Evolutionary conservation across 2,797 vertebrate genomes (phyloP).

Genomic region (Pagetopsis macropterus): DNA sequence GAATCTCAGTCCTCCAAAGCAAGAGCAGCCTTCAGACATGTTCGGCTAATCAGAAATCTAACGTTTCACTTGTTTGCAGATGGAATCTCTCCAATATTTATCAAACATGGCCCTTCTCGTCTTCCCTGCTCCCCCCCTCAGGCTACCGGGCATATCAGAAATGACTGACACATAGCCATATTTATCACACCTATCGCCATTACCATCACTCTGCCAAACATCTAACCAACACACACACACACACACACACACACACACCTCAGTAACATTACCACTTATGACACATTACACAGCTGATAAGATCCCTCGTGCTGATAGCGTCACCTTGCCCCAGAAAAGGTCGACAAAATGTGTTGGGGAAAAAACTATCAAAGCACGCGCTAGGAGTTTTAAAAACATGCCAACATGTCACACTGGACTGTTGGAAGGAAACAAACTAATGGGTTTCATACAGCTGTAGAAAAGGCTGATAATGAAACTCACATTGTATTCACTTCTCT

Average conservation of each 20-base stretch:
- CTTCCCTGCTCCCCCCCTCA: not conserved
- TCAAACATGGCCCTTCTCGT: slow-evolving; percentile 51
- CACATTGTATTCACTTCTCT: not conserved
- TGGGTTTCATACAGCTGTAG: slow-evolving; percentile 25
- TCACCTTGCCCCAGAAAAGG: slow-evolving; percentile 76
- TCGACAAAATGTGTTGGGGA: slow-evolving; percentile 51
- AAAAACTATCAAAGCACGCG: slow-evolving; percentile 57
- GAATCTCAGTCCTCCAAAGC: slow-evolving; percentile 62
- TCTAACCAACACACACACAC: slow-evolving; percentile 43
- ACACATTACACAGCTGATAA: slow-evolving; percentile 81
- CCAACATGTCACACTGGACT: slow-evolving; percentile 47
- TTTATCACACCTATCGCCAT: slow-evolving; percentile 71
- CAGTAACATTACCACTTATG: slow-evolving; percentile 78
- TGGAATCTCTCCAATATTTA: slow-evolving; percentile 75
- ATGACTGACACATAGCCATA: slow-evolving; percentile 75
- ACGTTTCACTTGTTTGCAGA: slow-evolving; percentile 75
- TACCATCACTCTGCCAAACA: slow-evolving; percentile 57
- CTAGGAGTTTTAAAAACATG: slow-evolving; percentile 64
- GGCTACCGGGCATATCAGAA: slow-evolving; percentile 58
- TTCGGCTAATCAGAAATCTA: slow-evolving; percentile 70
- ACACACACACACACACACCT: slow-evolving; percentile 60
- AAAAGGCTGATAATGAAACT: slow-evolving; percentile 19
- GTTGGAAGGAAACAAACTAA: slow-evolving; percentile 33
- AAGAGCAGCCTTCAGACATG: slow-evolving; percentile 60
- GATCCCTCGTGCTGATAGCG: slow-evolving; percentile 71